A percentile compares a stretch with the other conserved stretches of the same genome.
Conservation (phyloP, 1,140 invertebrate species). For the Proctacanthus coquilletti region DNA sequence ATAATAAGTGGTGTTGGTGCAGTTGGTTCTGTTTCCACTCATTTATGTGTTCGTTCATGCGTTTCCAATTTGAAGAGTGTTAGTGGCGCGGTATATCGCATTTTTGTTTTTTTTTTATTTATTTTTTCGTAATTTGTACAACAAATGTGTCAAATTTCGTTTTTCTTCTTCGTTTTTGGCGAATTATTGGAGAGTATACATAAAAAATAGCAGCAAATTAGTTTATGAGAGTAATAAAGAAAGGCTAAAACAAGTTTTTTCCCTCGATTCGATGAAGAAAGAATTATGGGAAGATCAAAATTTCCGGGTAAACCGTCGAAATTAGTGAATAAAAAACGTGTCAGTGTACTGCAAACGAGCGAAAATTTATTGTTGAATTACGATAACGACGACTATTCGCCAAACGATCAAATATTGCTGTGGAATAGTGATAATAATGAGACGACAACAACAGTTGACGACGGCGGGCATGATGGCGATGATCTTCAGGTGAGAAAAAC, state of each 20-base stretch:
- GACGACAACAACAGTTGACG: constrained; percentile 34
- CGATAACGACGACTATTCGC: constrained; percentile 34
- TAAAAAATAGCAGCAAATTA: too few relatives aligned
- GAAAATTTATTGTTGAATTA: constrained; percentile 35
- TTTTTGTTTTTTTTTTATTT: too few relatives aligned
- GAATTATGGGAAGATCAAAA: constrained; percentile 40
- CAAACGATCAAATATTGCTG: constrained; percentile 32
- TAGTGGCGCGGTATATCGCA: too few relatives aligned
- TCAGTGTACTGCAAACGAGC: constrained; percentile 51
- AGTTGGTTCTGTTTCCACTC: too few relatives aligned
- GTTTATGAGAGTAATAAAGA: too few relatives aligned
- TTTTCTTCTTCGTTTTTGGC: too few relatives aligned
- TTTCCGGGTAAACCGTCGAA: constrained; percentile 73
- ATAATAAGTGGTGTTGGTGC: too few relatives aligned
- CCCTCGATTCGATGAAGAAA: neutral
- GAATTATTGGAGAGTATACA: too few relatives aligned
- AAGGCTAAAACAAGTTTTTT: neutral
- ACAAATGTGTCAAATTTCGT: too few relatives aligned
- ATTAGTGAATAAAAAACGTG: constrained; percentile 64
- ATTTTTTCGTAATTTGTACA: too few relatives aligned
- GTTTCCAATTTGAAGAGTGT: too few relatives aligned
- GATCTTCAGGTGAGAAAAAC: constrained; percentile 17
- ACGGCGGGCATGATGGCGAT: constrained; percentile 4
- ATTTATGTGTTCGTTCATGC: too few relatives aligned
- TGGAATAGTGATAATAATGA: constrained; percentile 28